phyloP scores from a whole-genome alignment of 2,797 vertebrate genomes.

The Saguinus oedipus region DNA sequence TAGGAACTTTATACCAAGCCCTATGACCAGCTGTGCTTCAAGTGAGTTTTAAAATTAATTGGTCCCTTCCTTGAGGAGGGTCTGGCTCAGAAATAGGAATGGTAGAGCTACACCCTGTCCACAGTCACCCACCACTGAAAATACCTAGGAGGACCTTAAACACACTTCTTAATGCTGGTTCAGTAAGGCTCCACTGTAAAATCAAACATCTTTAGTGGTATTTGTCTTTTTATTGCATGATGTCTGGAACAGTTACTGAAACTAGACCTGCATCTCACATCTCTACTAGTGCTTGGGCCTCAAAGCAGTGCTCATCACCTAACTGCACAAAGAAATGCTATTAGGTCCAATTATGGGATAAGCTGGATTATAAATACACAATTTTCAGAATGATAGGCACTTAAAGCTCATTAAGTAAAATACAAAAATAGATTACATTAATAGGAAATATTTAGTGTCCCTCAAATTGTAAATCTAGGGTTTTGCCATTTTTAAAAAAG shows the following conservation, averaged over 20 bases:
- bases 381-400: slow-evolving; percentile 82
- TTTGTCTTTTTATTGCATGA: not conserved
- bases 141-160: not conserved
- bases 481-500: slow-evolving; percentile 72
- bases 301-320: not conserved
- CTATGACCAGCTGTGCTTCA: slow-evolving; percentile 38
- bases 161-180: not conserved
- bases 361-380: slow-evolving; percentile 40
- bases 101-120: not conserved
- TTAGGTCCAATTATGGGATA: not conserved
- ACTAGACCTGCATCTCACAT: not conserved
- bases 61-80: slow-evolving; percentile 55
- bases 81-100: slow-evolving; percentile 72
- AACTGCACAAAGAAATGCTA: not conserved
- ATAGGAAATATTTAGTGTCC: slow-evolving; percentile 85
- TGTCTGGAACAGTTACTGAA: not conserved
- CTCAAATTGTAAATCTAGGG: slow-evolving; percentile 80
- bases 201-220: not conserved
- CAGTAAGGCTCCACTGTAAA: slow-evolving; percentile 38
- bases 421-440: slow-evolving; percentile 89
- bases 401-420: slow-evolving; percentile 82
- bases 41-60: slow-evolving; percentile 34
- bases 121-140: not conserved
- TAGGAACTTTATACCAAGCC: not conserved
- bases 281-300: not conserved